These are phyloP conservation scores for Setipinna tenuifilis DNA, from an alignment of 2,797 vertebrate genomes.

Conservation along the genomic window DNA sequence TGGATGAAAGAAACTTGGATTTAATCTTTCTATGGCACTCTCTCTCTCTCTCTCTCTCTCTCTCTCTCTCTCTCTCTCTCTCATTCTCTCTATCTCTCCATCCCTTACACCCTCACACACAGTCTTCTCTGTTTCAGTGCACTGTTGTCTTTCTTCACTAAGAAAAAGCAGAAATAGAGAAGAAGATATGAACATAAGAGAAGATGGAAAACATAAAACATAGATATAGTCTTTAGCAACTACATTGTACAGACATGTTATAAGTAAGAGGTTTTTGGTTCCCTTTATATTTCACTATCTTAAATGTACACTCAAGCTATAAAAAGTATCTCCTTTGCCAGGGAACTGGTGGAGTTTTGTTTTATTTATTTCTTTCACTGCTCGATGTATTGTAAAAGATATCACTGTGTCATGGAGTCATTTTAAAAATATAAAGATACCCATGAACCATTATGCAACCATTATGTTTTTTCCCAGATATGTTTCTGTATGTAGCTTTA, in stretches of 20 bases:
- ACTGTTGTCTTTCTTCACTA: conserved; percentile 79
- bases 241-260: conserved; percentile 35
- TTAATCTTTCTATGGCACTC: conserved; percentile 77
- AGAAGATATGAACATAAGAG: conserved; percentile 29
- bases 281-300: background rate
- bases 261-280: conserved; percentile 16
- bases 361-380: background rate
- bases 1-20: conserved; percentile 96
- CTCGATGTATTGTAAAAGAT: background rate
- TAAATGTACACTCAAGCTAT: background rate
- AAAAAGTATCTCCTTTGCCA: background rate
- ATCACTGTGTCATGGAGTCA: background rate
- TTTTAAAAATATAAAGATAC: too few relatives aligned
- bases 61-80: conserved; percentile 61
- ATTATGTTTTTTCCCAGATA: too few relatives aligned
- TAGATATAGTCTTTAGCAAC: background rate
- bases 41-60: conserved; percentile 57
- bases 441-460: too few relatives aligned
- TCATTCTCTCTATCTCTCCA: conserved; percentile 62
- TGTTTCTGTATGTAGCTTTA: too few relatives aligned
- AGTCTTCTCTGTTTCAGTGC: conserved; percentile 58
- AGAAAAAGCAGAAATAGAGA: conserved; percentile 52
- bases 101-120: background rate
- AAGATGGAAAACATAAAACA: conserved; percentile 17
- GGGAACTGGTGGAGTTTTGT: background rate